Conservation (phyloP, 2,888 invertebrate species). For the Tachystola acroxantha region DNA sequence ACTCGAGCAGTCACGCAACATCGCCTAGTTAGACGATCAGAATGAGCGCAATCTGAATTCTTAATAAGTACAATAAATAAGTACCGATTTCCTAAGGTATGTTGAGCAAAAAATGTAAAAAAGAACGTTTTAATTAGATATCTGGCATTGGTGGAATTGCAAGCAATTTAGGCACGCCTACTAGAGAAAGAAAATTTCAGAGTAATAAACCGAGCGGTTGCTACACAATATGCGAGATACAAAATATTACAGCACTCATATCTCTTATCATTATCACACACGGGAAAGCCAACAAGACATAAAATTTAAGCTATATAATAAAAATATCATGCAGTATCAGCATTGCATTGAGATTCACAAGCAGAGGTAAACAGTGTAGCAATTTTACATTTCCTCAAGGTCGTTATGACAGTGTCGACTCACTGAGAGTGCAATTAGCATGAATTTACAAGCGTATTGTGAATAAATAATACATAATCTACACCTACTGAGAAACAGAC, state of each 20-base stretch:
- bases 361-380: constrained; percentile 19
- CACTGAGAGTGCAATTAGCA: constrained; percentile 43
- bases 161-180: too few relatives aligned
- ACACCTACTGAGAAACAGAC: constrained; percentile 17
- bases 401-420: constrained; percentile 30
- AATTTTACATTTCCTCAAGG: constrained; percentile 42
- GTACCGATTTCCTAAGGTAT: background rate
- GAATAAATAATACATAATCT: constrained; percentile 34
- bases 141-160: too few relatives aligned
- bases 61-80: constrained; percentile 18
- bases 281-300: too few relatives aligned
- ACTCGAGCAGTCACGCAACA: constrained; percentile 47
- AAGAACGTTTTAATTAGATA: too few relatives aligned
- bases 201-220: too few relatives aligned
- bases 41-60: constrained; percentile 36
- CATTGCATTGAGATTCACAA: background rate
- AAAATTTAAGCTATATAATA: background rate
- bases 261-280: too few relatives aligned
- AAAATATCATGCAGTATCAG: background rate
- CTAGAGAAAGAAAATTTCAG: too few relatives aligned
- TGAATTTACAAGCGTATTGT: constrained; percentile 41
- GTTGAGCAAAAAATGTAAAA: too few relatives aligned
- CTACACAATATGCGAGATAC: too few relatives aligned
- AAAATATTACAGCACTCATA: too few relatives aligned
- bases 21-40: constrained; percentile 33